Percentiles rank a stretch among this genome's conserved stretches.
phyloP scores from a whole-genome alignment of 2,797 vertebrate species.

The Bryconaethiops microstoma region DNA sequence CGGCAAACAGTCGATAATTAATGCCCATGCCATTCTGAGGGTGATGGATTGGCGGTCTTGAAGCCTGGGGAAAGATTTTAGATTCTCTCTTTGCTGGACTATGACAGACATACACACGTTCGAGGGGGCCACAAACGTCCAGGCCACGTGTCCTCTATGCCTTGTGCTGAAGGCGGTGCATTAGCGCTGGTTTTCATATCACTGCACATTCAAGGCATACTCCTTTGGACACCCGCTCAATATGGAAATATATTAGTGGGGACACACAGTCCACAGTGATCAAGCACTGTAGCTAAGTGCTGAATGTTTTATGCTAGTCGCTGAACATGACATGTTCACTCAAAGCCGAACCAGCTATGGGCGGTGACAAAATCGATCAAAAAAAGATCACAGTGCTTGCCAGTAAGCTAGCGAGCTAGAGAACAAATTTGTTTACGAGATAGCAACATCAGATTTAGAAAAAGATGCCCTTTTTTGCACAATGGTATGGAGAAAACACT shows the following conservation, averaged over 20 bases:
- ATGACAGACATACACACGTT: slow-evolving; percentile 25
- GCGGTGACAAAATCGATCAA: neutral
- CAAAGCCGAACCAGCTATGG: neutral
- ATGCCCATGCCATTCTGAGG: slow-evolving; percentile 29
- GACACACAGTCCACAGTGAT: neutral
- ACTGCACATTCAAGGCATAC: slow-evolving; percentile 29
- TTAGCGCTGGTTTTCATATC: slow-evolving; percentile 28
- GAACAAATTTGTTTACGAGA: neutral
- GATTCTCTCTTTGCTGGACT: slow-evolving; percentile 24
- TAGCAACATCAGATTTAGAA: neutral
- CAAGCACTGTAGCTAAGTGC: slow-evolving; percentile 6
- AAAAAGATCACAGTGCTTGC: neutral
- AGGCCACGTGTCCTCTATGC: neutral
- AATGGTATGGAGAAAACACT: too few relatives aligned
- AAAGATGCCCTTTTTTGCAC: too few relatives aligned
- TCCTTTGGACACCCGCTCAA: slow-evolving; percentile 40
- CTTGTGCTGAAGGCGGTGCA: neutral
- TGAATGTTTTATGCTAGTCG: slow-evolving; percentile 10
- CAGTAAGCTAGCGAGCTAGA: neutral
- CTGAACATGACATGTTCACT: slow-evolving; percentile 13
- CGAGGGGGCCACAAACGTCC: neutral
- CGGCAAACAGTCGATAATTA: slow-evolving; percentile 58
- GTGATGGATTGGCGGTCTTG: slow-evolving; percentile 50
- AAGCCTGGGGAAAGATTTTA: slow-evolving; percentile 22
- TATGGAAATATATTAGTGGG: slow-evolving; percentile 31